phyloP scores from a whole-genome alignment of 2,113 vertebrate species.

The Naja naja region DNA sequence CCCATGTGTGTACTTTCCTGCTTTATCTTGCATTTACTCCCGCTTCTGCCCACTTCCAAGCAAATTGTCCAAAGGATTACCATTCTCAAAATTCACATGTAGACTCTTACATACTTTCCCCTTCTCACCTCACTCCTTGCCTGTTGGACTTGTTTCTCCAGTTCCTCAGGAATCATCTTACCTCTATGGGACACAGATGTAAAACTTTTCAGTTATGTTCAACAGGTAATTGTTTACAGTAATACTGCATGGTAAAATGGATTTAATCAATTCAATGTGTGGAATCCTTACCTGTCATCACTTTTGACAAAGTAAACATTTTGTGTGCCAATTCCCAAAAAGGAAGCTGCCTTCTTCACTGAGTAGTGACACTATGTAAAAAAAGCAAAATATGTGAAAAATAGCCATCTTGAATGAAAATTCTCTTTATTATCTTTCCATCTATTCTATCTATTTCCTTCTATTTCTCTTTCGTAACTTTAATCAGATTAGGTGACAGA shows the following conservation, averaged over 20 bases:
- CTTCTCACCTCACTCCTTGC: conserved; percentile 79
- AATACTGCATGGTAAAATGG: conserved; percentile 46
- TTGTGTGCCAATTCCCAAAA: conserved; percentile 81
- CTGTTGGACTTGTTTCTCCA: conserved; percentile 76
- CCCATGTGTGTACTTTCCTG: conserved; percentile 25
- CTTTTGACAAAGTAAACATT: conserved; percentile 80
- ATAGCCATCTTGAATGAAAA: neutral
- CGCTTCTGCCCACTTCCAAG: conserved; percentile 18
- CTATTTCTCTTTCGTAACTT: neutral
- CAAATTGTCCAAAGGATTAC: conserved; percentile 7
- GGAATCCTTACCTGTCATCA: conserved; percentile 76
- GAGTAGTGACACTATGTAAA: conserved; percentile 80
- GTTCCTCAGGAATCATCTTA: conserved; percentile 83
- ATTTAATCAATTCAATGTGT: conserved; percentile 14
- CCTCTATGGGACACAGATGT: conserved; percentile 77
- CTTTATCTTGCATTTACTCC: conserved; percentile 26
- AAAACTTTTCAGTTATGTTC: conserved; percentile 66
- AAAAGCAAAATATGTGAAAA: conserved; percentile 24
- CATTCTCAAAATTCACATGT: neutral
- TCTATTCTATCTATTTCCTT: neutral
- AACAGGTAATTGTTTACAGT: conserved; percentile 35
- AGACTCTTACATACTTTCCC: neutral
- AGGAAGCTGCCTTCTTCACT: conserved; percentile 83
- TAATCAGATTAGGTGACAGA: neutral
- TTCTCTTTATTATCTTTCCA: neutral